Evolutionary conservation across 2,888 invertebrate species (phyloP), one percentile per base, ranked within the genome.

Genomic region (Embidobia sp.): DNA sequence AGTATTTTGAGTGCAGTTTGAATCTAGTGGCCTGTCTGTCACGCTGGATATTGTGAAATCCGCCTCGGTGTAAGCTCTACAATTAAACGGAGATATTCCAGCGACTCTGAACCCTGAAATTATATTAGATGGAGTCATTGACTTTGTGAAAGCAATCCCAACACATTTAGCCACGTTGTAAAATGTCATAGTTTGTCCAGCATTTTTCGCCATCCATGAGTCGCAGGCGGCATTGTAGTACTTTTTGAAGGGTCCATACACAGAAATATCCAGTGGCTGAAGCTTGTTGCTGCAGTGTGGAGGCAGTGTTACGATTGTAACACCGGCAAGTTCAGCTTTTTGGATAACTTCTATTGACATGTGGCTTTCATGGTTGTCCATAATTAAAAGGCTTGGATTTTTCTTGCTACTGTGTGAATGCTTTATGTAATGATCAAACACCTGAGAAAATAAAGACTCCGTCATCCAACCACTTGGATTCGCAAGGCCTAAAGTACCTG

Each of bases 141-240:
- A 80, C 74, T 82, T 80, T 64, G 82, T 81, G 70, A 85, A 83
- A 5, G 89, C 88, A 57, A 79, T 77, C 22, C 79, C 84, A 8
- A 87, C 83, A 69, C 87, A 85, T 70, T 75, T 83, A 57, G 88
- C 85, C 10, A 90, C 84, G 63, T 90, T 83, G 79, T 90, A 89
- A 29, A 90, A 89, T 0, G 85, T 84, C n/a, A 90, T 82, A 13
- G 86, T 82, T 74, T 87, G 84, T 1, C 89, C 89, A 33, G 88
- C 86, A 76, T 90, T 80, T 49, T 82, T 79, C 76, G 86, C 64
- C 84, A 88, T 80, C 86, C 86, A 88, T 15, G 13, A 16, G 27
- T 69, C 66, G 33, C 72, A 75, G n/a, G 72, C 57, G 19, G 61
- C 26, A 19, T 69, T 80, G 35, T 72, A 69, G 46, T 66, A 79